Evolutionary conservation across 2,888 invertebrate species (phyloP), one percentile per base, ranked within the genome.

Genomic region (Opisthograptis luteolata): DNA sequence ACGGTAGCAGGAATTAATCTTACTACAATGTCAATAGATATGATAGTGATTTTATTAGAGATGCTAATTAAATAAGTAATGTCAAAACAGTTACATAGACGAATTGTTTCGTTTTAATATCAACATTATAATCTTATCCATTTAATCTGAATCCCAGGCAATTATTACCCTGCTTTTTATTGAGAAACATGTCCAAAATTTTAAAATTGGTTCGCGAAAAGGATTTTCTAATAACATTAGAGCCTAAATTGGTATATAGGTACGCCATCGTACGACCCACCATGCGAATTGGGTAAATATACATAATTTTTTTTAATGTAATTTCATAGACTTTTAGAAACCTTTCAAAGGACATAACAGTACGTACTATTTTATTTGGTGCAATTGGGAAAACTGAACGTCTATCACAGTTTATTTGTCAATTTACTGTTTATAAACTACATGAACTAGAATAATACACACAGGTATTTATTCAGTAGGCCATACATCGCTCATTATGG

Each of bases 121-220:
- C 49, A 62, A 62, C 69, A 74, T 73, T 74, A 62, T 74, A 72
- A 68, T 66, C 77, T 79, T 81, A 77, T 47, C 56, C 72, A 78
- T 70, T 74, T 75, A 79, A 73, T 75, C 74, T 70, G 74, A 79
- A 73, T 76, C 79, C 76, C 81, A 87, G 85, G 88, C 87, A 84
- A 79, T 73, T 58, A 74, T 79, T 87, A 87, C 87, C 87, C 87
- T 87, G 88, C 81, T 80, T 84, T 62, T 79, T 75, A 78, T 79
- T 79, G 78, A 79, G 80, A 83, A 82, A 79, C 66, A 69, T 76
- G 72, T 82, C 70, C 66, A 82, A 79, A 80, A 78, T 66, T 68
- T 73, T 52, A 76, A 83, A 81, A 83, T 84, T 86, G 84, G 81
- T 85, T 83, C 83, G 66, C 76, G 75, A 71, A 71, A 77, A 77